A percentile compares a stretch with the other conserved stretches of the same genome.
Evolutionary conservation across 1,140 invertebrate species (phyloP).

Genomic region (Leptoteleia sp.): DNA sequence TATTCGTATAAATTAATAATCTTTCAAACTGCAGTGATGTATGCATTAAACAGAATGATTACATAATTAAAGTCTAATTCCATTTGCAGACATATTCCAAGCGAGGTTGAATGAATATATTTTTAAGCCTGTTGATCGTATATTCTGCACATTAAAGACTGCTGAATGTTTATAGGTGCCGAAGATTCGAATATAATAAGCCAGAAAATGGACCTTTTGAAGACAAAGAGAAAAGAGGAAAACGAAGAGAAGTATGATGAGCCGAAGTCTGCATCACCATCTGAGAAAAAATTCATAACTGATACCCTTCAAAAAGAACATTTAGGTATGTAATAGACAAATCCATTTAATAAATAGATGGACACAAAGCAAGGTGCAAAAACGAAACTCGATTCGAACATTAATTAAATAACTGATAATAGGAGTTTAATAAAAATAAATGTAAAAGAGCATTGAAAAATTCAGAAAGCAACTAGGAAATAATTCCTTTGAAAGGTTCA

Average conservation of each 20-base stretch:
- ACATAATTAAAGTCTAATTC: constrained; percentile 1
- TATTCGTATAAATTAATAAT: no score
- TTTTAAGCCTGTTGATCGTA: not conserved
- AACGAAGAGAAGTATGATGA: constrained; percentile 77
- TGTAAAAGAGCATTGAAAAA: constrained; percentile 6
- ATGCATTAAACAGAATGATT: no score
- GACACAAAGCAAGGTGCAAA: constrained; percentile 68
- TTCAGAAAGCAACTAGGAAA: constrained; percentile 16
- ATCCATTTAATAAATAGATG: constrained; percentile 21
- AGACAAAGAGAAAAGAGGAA: constrained; percentile 74
- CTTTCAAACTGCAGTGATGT: no score
- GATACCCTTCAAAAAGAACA: constrained; percentile 76
- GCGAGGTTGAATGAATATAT: constrained; percentile 13
- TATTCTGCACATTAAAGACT: not conserved
- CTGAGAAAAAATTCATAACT: constrained; percentile 76
- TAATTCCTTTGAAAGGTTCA: constrained; percentile 49
- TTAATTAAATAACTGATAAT: constrained; percentile 3
- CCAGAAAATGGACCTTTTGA: constrained; percentile 75
- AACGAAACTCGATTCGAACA: constrained; percentile 61
- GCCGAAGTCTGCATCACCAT: constrained; percentile 75
- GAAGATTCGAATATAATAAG: constrained; percentile 78
- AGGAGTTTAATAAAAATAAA: constrained; percentile 6
- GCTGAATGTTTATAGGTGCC: constrained; percentile 58
- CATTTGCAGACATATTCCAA: constrained; percentile 8
- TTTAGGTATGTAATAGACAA: constrained; percentile 71